Evolutionary conservation across 2,888 invertebrate genomes (phyloP).

Genomic region (Caprella mutica): DNA sequence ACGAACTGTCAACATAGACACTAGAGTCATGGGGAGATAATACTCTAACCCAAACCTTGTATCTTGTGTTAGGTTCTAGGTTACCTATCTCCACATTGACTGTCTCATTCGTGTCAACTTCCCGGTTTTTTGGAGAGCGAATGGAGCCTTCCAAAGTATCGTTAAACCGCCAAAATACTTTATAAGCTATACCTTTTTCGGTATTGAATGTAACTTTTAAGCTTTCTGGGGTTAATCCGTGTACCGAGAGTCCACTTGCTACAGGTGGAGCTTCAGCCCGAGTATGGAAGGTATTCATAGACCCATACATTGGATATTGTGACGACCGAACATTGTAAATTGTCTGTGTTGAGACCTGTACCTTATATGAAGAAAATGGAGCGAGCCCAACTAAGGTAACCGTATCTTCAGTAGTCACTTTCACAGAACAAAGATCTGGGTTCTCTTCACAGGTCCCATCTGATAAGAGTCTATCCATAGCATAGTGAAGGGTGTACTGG

Average conservation of each 20-base stretch:
- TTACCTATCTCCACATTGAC: too few relatives aligned
- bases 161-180: constrained; percentile 1
- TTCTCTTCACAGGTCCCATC: too few relatives aligned
- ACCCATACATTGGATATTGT: not conserved
- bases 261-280: not conserved
- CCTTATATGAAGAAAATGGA: constrained; percentile 21
- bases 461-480: too few relatives aligned
- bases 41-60: constrained; percentile 47
- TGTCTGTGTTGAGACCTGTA: constrained; percentile 20
- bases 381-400: constrained; percentile 53
- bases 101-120: too few relatives aligned
- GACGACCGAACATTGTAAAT: constrained; percentile 18
- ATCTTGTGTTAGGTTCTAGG: too few relatives aligned
- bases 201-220: not conserved
- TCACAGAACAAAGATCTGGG: too few relatives aligned
- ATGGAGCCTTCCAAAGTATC: not conserved
- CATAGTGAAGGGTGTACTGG: not conserved
- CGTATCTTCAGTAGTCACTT: too few relatives aligned
- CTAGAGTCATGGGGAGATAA: constrained; percentile 53
- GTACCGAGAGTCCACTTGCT: not conserved
- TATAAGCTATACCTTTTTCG: not conserved
- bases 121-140: too few relatives aligned
- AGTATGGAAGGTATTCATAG: not conserved
- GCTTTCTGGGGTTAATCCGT: not conserved
- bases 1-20: constrained; percentile 52